Evolutionary conservation across 2,113 vertebrate species (phyloP), one percentile per base, ranked within the genome.

Genomic region (Phyllostomus hastatus): DNA sequence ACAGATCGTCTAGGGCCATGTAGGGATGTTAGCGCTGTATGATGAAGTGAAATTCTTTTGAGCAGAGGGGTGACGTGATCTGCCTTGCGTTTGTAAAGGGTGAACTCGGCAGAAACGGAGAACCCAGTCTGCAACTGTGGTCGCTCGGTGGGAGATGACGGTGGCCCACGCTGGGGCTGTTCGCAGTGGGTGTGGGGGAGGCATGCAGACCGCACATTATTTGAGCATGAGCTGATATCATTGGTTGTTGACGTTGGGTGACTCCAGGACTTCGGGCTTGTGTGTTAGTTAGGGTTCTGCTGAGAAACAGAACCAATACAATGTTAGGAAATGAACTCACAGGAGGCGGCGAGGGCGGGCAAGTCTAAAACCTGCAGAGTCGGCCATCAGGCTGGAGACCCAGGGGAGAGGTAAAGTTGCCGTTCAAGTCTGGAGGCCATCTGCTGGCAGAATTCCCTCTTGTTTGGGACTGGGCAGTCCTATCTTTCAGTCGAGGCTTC

Each of bases 1-100:
- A 15, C 24, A 35, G 33, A 2, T 10, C 4, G 0, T 57, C 10
- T 9, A 10, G 24, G 64, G 28, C 15, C 15, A 4, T 12, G 59
- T 12, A 83, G 24, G 17, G 41, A 28, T 8, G 17, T 52, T 20
- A 24, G 43, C 31, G 41, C 38, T 43, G 33, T 24, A 64, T 86
- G 46, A 86, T 6, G 35, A 79, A 80, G 26, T 38, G 43, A 54
- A 48, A n/a, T 31, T 31, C 41, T 57, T 72, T 54, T 81, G 48
- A 57, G 67, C 12, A 67, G 35, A 48, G n/a, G 43, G 19, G 15
- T 17, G 57, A 69, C 16, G 1, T 8, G 41, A 20, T n/a, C 15
- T 93, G 48, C 2, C 73, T 15, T 28, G 43, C 19, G 4, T 11
- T 79, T 73, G 69, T n/a, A 64, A 80, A 61, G 33, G 24, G 8